These are phyloP conservation scores for Otocyon megalotis DNA, from an alignment of 2,113 vertebrate species.

Conservation along the genomic window DNA sequence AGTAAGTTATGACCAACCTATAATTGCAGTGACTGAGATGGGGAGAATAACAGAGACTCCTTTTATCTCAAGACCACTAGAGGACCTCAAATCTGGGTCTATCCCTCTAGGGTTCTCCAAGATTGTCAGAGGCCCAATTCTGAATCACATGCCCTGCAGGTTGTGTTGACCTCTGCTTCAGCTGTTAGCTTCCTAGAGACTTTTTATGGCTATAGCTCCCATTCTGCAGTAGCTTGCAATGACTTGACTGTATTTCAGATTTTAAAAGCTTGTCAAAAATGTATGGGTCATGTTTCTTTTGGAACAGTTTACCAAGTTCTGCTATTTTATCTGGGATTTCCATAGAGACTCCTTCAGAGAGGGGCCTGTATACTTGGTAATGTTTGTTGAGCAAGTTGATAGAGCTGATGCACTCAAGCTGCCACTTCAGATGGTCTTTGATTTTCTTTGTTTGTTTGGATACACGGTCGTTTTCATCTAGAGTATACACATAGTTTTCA, in stretches of 20 bases:
- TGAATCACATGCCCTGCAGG: background rate
- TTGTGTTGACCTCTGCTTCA: background rate
- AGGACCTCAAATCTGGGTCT: background rate
- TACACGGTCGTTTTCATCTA: constrained; percentile 34
- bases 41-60: background rate
- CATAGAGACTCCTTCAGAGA: constrained; percentile 14
- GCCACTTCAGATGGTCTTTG: background rate
- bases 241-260: constrained; percentile 12
- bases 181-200: background rate
- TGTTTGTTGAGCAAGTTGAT: constrained; percentile 54
- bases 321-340: constrained; percentile 61
- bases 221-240: background rate
- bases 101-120: background rate
- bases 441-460: constrained; percentile 63
- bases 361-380: constrained; percentile 28
- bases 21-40: background rate
- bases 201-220: background rate
- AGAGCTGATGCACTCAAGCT: constrained; percentile 52
- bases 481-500: background rate
- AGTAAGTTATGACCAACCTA: background rate
- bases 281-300: constrained; percentile 49
- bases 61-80: background rate
- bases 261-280: constrained; percentile 55
- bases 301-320: constrained; percentile 43
- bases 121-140: background rate